These are phyloP conservation scores for Dendrolimus pini DNA, from an alignment of 2,888 invertebrate genomes.

Conservation along the genomic window DNA sequence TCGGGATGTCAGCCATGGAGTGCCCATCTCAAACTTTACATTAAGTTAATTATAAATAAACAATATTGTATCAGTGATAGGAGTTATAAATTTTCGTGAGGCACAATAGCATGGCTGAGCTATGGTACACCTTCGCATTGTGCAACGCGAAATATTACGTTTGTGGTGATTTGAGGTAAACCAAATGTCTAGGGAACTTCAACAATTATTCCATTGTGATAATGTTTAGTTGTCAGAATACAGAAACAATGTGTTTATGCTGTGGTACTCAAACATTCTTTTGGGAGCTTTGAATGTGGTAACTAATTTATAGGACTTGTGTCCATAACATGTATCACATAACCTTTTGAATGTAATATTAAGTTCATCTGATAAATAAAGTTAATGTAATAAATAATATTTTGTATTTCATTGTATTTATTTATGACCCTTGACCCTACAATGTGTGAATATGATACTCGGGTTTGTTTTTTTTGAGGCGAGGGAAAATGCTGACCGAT, in stretches of 20 bases:
- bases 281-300: conserved; percentile 28
- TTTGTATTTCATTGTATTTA: not conserved
- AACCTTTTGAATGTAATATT: conserved; percentile 10
- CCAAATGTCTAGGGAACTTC: conserved; percentile 65
- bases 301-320: conserved; percentile 55
- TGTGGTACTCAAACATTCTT: too few species aligned
- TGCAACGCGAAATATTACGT: conserved; percentile 39
- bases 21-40: conserved; percentile 59
- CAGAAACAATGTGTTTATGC: not conserved
- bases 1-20: conserved; percentile 48
- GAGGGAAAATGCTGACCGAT: too few species aligned
- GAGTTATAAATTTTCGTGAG: conserved; percentile 39
- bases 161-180: conserved; percentile 50
- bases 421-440: not conserved
- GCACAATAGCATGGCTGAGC: conserved; percentile 25
- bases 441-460: too few species aligned
- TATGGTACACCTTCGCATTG: conserved; percentile 25
- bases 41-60: conserved; percentile 70
- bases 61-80: conserved; percentile 32
- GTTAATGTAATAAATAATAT: conserved; percentile 41
- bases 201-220: conserved; percentile 67
- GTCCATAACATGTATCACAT: conserved; percentile 39
- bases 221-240: conserved; percentile 51
- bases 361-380: conserved; percentile 48
- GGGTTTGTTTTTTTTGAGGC: too few species aligned